Evolutionary conservation across 2,797 vertebrate species (phyloP), one percentile per base, ranked within the genome.

Genomic region (Sardinella longiceps): DNA sequence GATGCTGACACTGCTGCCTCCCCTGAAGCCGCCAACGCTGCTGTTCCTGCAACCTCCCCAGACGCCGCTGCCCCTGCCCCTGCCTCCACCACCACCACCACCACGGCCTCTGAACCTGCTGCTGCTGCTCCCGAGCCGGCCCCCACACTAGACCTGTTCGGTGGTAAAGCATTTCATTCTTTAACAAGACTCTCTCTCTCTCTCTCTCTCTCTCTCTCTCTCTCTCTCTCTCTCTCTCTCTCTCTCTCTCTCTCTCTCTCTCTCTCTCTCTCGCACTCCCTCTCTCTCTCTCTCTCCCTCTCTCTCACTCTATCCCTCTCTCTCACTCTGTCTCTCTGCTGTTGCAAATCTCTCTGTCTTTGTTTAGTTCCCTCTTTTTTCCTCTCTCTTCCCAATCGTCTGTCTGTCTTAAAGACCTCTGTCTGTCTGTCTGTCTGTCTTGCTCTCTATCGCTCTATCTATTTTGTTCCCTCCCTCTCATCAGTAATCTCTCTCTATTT

Each of bases 121-220:
- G 87, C 95, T 89, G 89, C 95, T 89, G 91, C 56, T 88, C 90
- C 96, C 48, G 77, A 95, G 85, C 87, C 94, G 45, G 84, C 92
- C 83, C 97, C 97, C 93, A 95, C 97, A 95, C 97, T 99, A 97
- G 98, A 99, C 97, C 97, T 99, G 95, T 99, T 99, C 96, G 97
- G 98, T 97, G 97, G 98, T 99, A 99, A 96, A 93, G 96, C 90
- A 88, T 88, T 43, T 15, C 70, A 77, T 39, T 33, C 63, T 70
- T 30, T 33, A 15, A 70, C 28, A 70, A 3, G 0, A 33, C 30
- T 77, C 33, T 77, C 37, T 43, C 30, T 83, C 84, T 86, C 88
- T 89, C 86, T 89, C 85, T 80, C 77, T 84, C 84, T 88, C 58
- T 77, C 25, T 82, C 86, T 89, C 84, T 91, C 83, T n/a, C 30